These are phyloP conservation scores for Tenthredo notha DNA, from an alignment of 2,888 invertebrate species.

Conservation along the genomic window DNA sequence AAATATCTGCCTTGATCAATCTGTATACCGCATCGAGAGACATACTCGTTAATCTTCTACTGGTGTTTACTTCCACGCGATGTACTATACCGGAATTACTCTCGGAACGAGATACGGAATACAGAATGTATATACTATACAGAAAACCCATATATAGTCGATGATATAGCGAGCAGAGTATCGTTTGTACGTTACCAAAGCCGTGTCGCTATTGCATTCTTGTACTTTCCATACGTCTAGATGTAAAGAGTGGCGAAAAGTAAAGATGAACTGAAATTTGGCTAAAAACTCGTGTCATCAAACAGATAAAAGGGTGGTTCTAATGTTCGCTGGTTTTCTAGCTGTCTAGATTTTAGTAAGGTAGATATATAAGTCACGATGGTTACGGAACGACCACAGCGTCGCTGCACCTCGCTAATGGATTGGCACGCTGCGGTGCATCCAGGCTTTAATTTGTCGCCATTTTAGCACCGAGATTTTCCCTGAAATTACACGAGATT, in stretches of 20 bases:
- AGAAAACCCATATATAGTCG: not conserved
- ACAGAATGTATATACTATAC: not conserved
- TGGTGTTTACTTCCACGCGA: slow-evolving; percentile 13
- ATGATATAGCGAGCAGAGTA: not conserved
- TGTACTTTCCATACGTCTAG: not conserved
- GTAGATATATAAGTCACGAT: not conserved
- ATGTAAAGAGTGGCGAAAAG: not conserved
- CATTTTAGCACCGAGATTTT: slow-evolving; percentile 5
- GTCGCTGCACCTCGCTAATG: slow-evolving; percentile 6
- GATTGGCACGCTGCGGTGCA: slow-evolving; percentile 18
- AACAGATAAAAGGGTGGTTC: not conserved
- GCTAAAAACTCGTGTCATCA: not conserved
- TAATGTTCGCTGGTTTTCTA: not conserved
- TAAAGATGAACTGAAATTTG: not conserved
- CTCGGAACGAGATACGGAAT: not conserved
- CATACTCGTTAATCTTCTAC: slow-evolving; percentile 23
- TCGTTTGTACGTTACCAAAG: slow-evolving; percentile 30
- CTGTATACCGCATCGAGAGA: not conserved
- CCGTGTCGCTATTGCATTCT: not conserved
- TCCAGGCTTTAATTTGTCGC: slow-evolving; percentile 13
- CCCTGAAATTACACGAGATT: not conserved
- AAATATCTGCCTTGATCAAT: not conserved
- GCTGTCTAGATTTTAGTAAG: not conserved
- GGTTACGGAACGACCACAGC: not conserved
- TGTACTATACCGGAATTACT: not conserved